Evolutionary conservation across 1,140 invertebrate genomes (phyloP).

Genomic region (Cyclina sinensis): DNA sequence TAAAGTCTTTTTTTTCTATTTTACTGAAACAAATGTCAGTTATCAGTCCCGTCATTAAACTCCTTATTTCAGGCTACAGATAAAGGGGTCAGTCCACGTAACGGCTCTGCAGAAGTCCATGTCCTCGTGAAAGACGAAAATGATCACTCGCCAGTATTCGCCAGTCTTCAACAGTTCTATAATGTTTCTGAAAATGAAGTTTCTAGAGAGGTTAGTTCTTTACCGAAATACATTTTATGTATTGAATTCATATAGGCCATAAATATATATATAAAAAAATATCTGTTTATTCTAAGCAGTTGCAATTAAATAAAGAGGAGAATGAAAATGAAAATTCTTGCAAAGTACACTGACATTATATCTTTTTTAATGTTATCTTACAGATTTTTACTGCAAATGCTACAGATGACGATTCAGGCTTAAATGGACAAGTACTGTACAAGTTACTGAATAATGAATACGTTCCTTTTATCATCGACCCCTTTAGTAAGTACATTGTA

Average conservation of each 20-base stretch:
- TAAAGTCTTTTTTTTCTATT: too few relatives aligned
- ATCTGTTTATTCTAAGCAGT: too few relatives aligned
- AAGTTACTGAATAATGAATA: neutral
- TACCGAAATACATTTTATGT: too few relatives aligned
- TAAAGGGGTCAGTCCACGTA: conserved; percentile 45
- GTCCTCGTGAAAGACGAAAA: conserved; percentile 71
- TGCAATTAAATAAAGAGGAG: too few relatives aligned
- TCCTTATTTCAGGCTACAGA: conserved; percentile 68
- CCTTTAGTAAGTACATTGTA: conserved; percentile 32
- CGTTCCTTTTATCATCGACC: conserved; percentile 35
- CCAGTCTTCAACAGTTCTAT: neutral
- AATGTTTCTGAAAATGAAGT: conserved; percentile 63
- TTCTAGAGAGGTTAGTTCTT: conserved; percentile 29
- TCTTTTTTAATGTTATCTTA: too few relatives aligned
- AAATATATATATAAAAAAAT: too few relatives aligned
- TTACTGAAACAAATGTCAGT: too few relatives aligned
- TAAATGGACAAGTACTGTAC: conserved; percentile 64
- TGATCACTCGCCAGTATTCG: conserved; percentile 73
- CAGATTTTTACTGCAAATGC: conserved; percentile 70
- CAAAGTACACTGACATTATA: too few relatives aligned
- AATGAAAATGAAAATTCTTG: too few relatives aligned
- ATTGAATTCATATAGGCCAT: too few relatives aligned
- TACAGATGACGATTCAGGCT: conserved; percentile 71
- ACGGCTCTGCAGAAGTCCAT: conserved; percentile 40
- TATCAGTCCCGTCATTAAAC: too few relatives aligned